Base-by-base conservation (phyloP, 1,140 invertebrate species). In the Phymastichus coffea region DNA sequence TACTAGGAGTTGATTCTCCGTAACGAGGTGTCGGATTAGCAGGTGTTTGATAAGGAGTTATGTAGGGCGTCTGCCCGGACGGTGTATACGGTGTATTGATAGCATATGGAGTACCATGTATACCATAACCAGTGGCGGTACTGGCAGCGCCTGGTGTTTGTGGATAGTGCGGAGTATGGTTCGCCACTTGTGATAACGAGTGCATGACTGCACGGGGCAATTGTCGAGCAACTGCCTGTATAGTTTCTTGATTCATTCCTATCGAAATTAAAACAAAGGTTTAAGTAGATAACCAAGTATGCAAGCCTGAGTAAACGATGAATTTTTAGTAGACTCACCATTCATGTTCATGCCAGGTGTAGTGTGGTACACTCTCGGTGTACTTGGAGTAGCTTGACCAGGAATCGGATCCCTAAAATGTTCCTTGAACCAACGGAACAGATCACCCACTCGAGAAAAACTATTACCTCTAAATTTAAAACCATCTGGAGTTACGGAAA, bases 401-500 rank as follows among this genome's bases (percentile, higher is more conserved):
- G 93, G 92, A 46, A 93, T 85, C 0, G 94, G 90, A 70, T 98
- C 94, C 47, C 93, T 81, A 81, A 96, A 99, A 73, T 99, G 95
- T 76, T 96, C 93, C 73, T 99, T 99, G 76, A 99, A 99, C 95
- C 96, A 99, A 49, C 91, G 86, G 64, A 99, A 86, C 8, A 99
- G 72, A 2, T 88, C 85, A 53, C 86, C 88, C 0, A 99, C 80
- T 1, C 90, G 88, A 54, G 90, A 87, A 76, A 99, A 98, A 68
- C 90, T 87, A 72, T 95, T 89, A 51, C 89, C 85, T 26, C 97
- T 82, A 75, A 96, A 99, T 46, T 89, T 85, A 70, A 96, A 94
- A 14, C 97, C 98, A 61, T 98, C 93, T 0, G 94, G 91, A 7
- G 88, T 90, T 0, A 98, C 88, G 0, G 93, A 91, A 0, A 99